Evolutionary conservation across 2,113 vertebrate species (phyloP).

Genomic region (Pachycephala philippinensis): DNA sequence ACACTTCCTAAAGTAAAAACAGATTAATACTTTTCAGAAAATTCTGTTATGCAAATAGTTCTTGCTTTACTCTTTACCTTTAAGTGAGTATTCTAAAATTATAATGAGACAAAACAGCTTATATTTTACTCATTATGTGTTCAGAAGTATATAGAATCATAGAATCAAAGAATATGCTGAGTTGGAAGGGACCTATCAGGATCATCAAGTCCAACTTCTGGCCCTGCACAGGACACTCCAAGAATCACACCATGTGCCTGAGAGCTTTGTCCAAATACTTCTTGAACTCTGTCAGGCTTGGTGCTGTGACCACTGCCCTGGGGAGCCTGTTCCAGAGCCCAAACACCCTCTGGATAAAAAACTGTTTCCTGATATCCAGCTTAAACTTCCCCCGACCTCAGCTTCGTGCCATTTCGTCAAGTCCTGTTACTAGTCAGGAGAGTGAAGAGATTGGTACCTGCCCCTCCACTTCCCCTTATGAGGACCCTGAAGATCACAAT

Average conservation of each 20-base stretch:
- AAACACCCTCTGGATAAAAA: not conserved
- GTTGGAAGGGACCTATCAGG: not conserved
- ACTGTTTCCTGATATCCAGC: not conserved
- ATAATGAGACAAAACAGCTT: not conserved
- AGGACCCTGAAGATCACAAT: accelerated
- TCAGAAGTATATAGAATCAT: not conserved
- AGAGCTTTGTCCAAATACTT: not conserved
- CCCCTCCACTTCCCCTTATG: not conserved
- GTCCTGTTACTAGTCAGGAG: not conserved
- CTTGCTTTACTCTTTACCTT: not conserved
- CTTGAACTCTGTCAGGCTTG: not conserved
- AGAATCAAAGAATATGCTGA: not conserved
- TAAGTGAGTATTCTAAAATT: not conserved
- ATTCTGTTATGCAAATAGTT: not conserved
- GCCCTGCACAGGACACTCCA: not conserved
- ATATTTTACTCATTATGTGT: not conserved
- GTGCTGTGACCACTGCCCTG: too few species aligned
- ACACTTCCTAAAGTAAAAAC: not conserved
- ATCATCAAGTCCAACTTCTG: not conserved
- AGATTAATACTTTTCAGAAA: not conserved
- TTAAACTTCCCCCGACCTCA: not conserved
- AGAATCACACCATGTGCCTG: not conserved
- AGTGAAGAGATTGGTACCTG: not conserved
- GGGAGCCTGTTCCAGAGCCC: not conserved
- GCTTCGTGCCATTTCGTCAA: accelerated